Evolutionary conservation across 2,797 vertebrate genomes (phyloP), one percentile per base, ranked within the genome.

Genomic region (Phalloptychus januarius): DNA sequence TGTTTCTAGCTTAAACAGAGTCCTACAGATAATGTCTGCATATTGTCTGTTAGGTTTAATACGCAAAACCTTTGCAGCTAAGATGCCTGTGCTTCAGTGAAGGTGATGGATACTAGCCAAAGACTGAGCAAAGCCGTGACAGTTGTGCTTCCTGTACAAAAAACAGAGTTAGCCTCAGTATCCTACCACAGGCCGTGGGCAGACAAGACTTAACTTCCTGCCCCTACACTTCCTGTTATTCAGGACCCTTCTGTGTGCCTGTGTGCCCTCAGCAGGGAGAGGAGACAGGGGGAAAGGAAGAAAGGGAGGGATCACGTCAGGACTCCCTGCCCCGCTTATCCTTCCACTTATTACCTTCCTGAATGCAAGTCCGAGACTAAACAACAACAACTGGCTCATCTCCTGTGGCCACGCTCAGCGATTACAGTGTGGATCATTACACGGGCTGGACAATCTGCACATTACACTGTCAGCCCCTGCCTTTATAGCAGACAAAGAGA

Each of bases 161-260:
- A 67, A 80, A 82, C 85, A 79, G 77, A 48, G 74, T 87, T 77
- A 80, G 89, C 80, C 86, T 88, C 84, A 80, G 83, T 89, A 89
- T 94, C 91, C 93, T 88, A 93, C 92, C 92, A 81, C 89, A 94
- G 92, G 80, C 92, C 76, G 79, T 87, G 90, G 92, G 92, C 90
- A 94, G 93, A 91, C 91, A 90, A 87, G 90, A 92, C 93, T 94
- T 92, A 86, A 94, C 94, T 95, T 96, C 95, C 95, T 96, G 95
- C 93, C 93, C 82, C 89, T 92, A 84, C 88, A 93, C 92, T 95
- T 96, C 96, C 95, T 96, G 96, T 96, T 95, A 93, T 96, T 95
- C 92, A 89, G 86, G 92, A 93, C 93, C 85, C 91, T 85, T 93
- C 86, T 88, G 84, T 79, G 63, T 95, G 90, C 91, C 86, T 88